Percentiles rank a stretch among this genome's conserved stretches.
Evolutionary conservation across 2,113 vertebrate species (phyloP).

Genomic region (Oryzias javanicus): DNA sequence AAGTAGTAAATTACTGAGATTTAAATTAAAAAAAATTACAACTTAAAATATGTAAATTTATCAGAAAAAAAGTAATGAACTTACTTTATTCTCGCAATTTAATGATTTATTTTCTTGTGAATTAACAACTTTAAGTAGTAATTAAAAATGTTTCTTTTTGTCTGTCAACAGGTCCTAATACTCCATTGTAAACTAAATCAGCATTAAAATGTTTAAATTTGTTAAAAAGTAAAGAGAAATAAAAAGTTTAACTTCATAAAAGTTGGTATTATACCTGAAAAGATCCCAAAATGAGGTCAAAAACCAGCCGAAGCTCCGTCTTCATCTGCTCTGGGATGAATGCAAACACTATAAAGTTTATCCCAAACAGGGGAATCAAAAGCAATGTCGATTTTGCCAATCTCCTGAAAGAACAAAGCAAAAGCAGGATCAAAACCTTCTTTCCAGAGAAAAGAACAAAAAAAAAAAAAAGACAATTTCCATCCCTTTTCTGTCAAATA

Average conservation of each 20-base stretch:
- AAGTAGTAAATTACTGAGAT: too few relatives aligned
- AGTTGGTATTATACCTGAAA: constrained; percentile 84
- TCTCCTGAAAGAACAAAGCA: constrained; percentile 79
- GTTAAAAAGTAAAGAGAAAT: not conserved
- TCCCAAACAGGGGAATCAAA: constrained; percentile 94
- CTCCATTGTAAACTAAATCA: too few relatives aligned
- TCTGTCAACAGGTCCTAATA: too few relatives aligned
- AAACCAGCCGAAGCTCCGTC: constrained; percentile 83
- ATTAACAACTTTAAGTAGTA: too few relatives aligned
- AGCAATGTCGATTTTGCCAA: constrained; percentile 96
- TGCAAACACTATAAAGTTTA: constrained; percentile 93
- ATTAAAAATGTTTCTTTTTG: too few relatives aligned
- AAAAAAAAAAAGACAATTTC: constrained; percentile 28
- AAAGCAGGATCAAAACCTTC: constrained; percentile 22
- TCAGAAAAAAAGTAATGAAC: too few relatives aligned
- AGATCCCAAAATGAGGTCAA: constrained; percentile 90
- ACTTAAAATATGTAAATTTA: too few relatives aligned
- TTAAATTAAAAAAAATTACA: too few relatives aligned
- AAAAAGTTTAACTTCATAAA: not conserved
- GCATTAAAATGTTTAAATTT: too few relatives aligned
- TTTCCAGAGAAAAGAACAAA: constrained; percentile 3
- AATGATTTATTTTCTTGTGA: too few relatives aligned
- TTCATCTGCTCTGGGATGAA: constrained; percentile 92
- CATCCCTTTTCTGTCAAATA: constrained; percentile 29
- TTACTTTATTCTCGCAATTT: too few relatives aligned